Evolutionary conservation across 1,140 invertebrate genomes (phyloP).

Genomic region (Drosophila tristis): DNA sequence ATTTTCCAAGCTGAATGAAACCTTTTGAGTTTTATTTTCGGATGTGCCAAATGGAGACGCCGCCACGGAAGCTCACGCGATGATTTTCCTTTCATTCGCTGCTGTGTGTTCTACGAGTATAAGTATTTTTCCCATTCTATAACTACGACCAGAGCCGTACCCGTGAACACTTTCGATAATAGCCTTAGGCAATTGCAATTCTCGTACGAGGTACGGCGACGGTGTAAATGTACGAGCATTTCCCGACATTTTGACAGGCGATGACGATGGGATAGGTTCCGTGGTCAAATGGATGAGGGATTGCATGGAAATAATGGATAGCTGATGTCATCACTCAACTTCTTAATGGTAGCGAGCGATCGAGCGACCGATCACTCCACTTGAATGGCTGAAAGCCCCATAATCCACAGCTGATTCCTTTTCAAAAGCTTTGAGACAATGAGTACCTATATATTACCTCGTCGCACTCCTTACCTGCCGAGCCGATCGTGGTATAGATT

Average conservation of each 20-base stretch:
- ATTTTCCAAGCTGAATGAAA: constrained; percentile 41
- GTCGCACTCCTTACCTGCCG: background rate
- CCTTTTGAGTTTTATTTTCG: constrained; percentile 42
- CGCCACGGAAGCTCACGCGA: constrained; percentile 47
- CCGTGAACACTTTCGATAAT: constrained; percentile 46
- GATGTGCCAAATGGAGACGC: constrained; percentile 40
- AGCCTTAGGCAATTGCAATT: constrained; percentile 30
- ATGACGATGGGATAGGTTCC: too few relatives aligned
- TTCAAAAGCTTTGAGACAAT: constrained; percentile 27
- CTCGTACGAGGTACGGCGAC: constrained; percentile 9
- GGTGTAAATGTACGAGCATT: constrained; percentile 28
- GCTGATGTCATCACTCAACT: too few relatives aligned
- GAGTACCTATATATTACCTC: background rate
- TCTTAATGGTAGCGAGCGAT: too few relatives aligned
- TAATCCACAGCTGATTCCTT: constrained; percentile 22
- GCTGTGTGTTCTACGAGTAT: constrained; percentile 20
- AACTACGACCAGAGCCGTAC: constrained; percentile 37
- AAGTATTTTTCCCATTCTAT: constrained; percentile 8
- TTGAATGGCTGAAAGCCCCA: constrained; percentile 4
- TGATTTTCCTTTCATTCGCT: constrained; percentile 15
- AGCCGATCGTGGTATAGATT: constrained; percentile 32
- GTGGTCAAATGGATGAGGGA: too few relatives aligned
- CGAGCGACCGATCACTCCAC: constrained; percentile 12
- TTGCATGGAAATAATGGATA: too few relatives aligned
- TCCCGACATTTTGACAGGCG: too few relatives aligned